These are phyloP conservation scores for Lasioglossum malachurum DNA, from an alignment of 2,888 invertebrate genomes.

Conservation along the genomic window DNA sequence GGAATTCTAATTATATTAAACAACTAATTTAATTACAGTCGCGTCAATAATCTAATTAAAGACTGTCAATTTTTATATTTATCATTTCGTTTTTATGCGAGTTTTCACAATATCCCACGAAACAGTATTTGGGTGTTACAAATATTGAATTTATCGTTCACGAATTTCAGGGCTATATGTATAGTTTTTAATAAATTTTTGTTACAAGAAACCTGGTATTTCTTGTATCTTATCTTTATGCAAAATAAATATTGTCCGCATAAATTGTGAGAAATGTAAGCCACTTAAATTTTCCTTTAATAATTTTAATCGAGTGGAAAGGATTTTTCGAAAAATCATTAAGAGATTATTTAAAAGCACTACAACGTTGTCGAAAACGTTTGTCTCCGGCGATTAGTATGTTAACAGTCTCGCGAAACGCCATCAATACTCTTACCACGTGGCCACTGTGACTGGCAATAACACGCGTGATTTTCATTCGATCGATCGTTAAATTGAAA, in stretches of 20 bases:
- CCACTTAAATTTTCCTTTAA: no score
- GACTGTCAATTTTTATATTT: neutral
- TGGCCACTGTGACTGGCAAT: slow-evolving; percentile 38
- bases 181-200: neutral
- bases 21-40: neutral
- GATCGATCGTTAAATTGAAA: slow-evolving; percentile 48
- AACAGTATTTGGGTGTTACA: neutral
- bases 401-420: slow-evolving; percentile 11
- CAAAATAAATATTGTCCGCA: neutral
- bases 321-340: neutral
- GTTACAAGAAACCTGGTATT: neutral
- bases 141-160: neutral
- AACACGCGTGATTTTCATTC: slow-evolving; percentile 53
- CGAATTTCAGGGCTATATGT: neutral
- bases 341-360: neutral
- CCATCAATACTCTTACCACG: slow-evolving; percentile 7
- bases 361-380: neutral
- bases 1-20: neutral
- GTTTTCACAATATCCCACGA: neutral
- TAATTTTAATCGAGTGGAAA: no score
- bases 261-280: neutral
- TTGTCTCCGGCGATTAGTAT: slow-evolving; percentile 15
- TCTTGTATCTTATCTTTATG: neutral
- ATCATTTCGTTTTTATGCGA: neutral
- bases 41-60: neutral